Evolutionary conservation across 2,113 vertebrate genomes (phyloP).

Genomic region (Xiphophorus couchianus): DNA sequence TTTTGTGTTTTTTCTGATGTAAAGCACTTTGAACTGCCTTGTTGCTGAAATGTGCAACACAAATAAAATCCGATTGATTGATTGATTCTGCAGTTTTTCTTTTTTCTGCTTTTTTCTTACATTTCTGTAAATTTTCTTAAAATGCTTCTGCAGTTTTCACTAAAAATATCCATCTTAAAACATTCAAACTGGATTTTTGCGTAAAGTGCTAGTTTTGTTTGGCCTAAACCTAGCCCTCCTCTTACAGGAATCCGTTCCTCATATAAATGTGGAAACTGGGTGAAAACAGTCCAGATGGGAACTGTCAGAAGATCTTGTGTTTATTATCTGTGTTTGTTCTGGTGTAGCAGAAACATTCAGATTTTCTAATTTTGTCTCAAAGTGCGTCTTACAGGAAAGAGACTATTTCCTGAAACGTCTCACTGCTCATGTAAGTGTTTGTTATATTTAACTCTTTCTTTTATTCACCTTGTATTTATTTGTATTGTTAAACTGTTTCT

Average conservation of each 20-base stretch:
- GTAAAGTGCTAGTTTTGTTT: too few relatives aligned
- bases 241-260: background rate
- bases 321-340: background rate
- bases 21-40: too few relatives aligned
- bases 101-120: too few relatives aligned
- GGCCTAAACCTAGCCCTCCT: too few relatives aligned
- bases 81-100: too few relatives aligned
- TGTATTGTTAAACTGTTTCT: conserved; percentile 5
- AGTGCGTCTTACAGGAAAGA: background rate
- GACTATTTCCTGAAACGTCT: conserved; percentile 24
- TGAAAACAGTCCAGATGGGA: background rate
- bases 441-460: conserved; percentile 8
- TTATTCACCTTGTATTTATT: background rate
- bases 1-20: too few relatives aligned
- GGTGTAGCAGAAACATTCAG: background rate
- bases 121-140: too few relatives aligned
- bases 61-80: too few relatives aligned
- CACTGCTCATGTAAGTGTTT: conserved; percentile 34
- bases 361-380: background rate
- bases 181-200: too few relatives aligned
- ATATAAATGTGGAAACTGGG: background rate
- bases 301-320: conserved; percentile 1
- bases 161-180: too few relatives aligned
- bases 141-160: too few relatives aligned
- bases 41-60: too few relatives aligned